These are phyloP conservation scores for Apostichopus leukothele DNA, from an alignment of 53 echinoderm and acorn worm genomes.

Conservation along the genomic window DNA sequence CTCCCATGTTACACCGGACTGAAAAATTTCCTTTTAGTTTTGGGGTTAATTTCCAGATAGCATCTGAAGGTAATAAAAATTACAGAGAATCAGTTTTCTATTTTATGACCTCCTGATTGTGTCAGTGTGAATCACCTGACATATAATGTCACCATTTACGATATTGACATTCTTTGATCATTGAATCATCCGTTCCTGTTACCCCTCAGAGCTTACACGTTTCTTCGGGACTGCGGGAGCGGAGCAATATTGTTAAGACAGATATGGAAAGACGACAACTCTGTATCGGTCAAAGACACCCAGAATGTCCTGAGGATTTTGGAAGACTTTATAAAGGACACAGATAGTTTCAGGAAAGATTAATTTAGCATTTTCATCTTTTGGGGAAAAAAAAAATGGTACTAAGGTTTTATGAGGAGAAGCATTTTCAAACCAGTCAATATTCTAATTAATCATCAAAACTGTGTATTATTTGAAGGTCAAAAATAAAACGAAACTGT, in stretches of 20 bases:
- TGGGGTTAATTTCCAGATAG: too few species aligned
- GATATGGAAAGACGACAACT: slow-evolving; percentile 93
- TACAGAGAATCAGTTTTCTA: neutral
- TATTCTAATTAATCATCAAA: too few species aligned
- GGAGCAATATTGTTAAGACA: slow-evolving; percentile 84
- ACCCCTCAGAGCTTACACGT: slow-evolving; percentile 71
- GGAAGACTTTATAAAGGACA: slow-evolving; percentile 87
- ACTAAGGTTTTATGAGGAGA: too few species aligned
- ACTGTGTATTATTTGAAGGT: too few species aligned
- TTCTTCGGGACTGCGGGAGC: slow-evolving; percentile 84
- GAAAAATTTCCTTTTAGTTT: too few species aligned
- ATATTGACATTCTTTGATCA: too few species aligned
- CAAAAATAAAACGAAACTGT: too few species aligned
- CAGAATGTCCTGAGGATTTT: slow-evolving; percentile 85
- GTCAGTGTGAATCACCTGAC: too few species aligned
- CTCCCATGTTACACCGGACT: too few species aligned
- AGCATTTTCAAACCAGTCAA: too few species aligned
- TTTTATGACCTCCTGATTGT: neutral
- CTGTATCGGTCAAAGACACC: slow-evolving; percentile 77
- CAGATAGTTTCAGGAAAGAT: slow-evolving; percentile 57
- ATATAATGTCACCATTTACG: too few species aligned
- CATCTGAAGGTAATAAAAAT: neutral
- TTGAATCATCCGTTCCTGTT: neutral
- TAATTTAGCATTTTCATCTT: neutral
- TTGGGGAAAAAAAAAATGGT: too few species aligned